Evolutionary conservation across 2,113 vertebrate species (phyloP).

Genomic region (Vanacampus margaritifer): DNA sequence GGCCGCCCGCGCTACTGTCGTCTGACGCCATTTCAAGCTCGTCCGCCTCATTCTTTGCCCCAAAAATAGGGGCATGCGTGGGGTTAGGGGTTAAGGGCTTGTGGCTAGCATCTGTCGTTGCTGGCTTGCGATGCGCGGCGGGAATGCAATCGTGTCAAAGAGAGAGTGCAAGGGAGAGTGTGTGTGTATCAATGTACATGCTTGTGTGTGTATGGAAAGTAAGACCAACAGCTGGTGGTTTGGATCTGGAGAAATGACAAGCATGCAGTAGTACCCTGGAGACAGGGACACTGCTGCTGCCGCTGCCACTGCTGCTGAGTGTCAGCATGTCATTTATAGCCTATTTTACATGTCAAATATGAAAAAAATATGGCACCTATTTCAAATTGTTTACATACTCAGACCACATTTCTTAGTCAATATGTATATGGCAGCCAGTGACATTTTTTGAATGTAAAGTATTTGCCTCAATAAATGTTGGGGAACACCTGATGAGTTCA

Average conservation of each 20-base stretch:
- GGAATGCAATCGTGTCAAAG: constrained; percentile 59
- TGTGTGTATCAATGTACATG: constrained; percentile 18
- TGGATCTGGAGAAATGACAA: constrained; percentile 84
- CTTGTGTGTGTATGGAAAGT: constrained; percentile 40
- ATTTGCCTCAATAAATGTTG: too few species aligned
- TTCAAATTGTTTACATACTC: not conserved
- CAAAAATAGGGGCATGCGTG: constrained; percentile 66
- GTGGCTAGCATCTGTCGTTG: constrained; percentile 69
- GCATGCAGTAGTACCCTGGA: constrained; percentile 70
- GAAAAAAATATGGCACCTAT: not conserved
- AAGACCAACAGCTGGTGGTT: constrained; percentile 83
- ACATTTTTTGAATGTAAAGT: too few species aligned
- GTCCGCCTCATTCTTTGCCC: constrained; percentile 61
- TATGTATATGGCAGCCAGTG: too few species aligned
- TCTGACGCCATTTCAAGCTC: constrained; percentile 61
- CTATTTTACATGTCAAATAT: not conserved
- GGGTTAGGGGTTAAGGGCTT: constrained; percentile 70
- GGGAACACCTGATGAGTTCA: too few species aligned
- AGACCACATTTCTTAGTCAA: not conserved
- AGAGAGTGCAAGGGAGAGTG: constrained; percentile 44
- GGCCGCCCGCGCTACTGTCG: constrained; percentile 22
- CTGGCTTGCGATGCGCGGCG: constrained; percentile 60
- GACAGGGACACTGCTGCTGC: constrained; percentile 40
- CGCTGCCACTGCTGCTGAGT: constrained; percentile 7
- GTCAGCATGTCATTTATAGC: not conserved